A percentile compares a stretch with the other conserved stretches of the same genome.
phyloP scores from a whole-genome alignment of 2,113 vertebrate species.

The Erythrolamprus reginae region DNA sequence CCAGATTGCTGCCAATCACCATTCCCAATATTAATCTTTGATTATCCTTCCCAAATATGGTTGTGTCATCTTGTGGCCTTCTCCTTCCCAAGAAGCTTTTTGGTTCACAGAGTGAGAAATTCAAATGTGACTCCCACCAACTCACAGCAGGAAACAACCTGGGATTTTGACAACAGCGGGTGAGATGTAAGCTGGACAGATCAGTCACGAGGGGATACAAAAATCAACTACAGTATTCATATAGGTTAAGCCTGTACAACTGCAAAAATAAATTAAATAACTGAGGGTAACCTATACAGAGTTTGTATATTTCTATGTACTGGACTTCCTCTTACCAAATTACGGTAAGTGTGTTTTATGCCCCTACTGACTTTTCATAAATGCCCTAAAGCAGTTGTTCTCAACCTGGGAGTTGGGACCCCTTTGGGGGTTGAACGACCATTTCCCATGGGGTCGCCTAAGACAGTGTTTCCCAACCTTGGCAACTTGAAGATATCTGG shows the following conservation, averaged over 20 bases:
- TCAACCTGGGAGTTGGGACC: no score
- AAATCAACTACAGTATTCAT: not conserved
- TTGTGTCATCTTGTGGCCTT: not conserved
- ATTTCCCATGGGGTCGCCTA: no score
- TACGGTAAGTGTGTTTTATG: not conserved
- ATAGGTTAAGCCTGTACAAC: not conserved
- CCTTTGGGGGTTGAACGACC: no score
- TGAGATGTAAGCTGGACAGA: not conserved
- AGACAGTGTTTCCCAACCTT: no score
- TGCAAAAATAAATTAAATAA: not conserved
- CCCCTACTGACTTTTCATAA: not conserved
- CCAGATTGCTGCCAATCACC: not conserved
- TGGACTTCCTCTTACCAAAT: not conserved
- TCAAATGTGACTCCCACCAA: not conserved
- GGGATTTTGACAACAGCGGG: not conserved
- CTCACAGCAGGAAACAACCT: not conserved
- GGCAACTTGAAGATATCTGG: no score
- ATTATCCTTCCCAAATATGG: not conserved
- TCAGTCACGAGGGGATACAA: not conserved
- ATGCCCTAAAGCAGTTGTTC: no score
- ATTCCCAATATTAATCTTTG: accelerated
- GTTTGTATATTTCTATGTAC: not conserved
- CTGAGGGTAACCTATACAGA: not conserved
- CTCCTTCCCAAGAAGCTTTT: not conserved
- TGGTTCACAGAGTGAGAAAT: not conserved